phyloP scores from a whole-genome alignment of 2,113 vertebrate species.

The Varanus komodoensis region DNA sequence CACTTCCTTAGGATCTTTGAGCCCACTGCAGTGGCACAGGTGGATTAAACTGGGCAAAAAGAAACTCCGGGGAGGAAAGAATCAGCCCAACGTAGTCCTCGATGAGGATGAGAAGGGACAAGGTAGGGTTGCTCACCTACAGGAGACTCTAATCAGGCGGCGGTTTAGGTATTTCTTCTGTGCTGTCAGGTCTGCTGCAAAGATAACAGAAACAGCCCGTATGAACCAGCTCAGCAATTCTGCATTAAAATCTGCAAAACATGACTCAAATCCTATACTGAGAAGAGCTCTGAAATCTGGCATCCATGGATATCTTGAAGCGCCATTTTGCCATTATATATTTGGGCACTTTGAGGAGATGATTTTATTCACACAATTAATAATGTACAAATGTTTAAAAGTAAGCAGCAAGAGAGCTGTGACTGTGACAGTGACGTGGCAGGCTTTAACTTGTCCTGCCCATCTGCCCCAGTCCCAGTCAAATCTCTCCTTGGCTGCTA shows the following conservation, averaged over 20 bases:
- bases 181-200: conserved; percentile 58
- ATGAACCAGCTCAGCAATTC: background rate
- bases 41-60: background rate
- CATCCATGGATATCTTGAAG: too few relatives aligned
- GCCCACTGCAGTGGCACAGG: too few relatives aligned
- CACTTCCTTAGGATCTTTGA: too few relatives aligned
- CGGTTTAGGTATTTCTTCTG: conserved; percentile 74
- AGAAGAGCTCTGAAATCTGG: background rate
- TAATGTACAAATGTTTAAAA: background rate
- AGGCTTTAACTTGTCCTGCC: too few relatives aligned
- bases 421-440: background rate
- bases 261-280: background rate
- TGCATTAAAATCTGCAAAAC: background rate
- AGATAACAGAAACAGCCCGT: background rate
- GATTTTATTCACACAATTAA: background rate
- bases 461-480: too few relatives aligned
- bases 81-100: background rate
- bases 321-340: background rate
- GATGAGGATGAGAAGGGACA: background rate
- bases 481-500: background rate
- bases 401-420: background rate
- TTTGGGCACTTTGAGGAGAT: background rate
- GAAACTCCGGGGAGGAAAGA: too few relatives aligned
- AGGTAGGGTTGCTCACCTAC: conserved; percentile 64
- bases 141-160: conserved; percentile 78